These are phyloP conservation scores for Neodiprion pinetum DNA, from an alignment of 1,140 invertebrate species.

Conservation along the genomic window DNA sequence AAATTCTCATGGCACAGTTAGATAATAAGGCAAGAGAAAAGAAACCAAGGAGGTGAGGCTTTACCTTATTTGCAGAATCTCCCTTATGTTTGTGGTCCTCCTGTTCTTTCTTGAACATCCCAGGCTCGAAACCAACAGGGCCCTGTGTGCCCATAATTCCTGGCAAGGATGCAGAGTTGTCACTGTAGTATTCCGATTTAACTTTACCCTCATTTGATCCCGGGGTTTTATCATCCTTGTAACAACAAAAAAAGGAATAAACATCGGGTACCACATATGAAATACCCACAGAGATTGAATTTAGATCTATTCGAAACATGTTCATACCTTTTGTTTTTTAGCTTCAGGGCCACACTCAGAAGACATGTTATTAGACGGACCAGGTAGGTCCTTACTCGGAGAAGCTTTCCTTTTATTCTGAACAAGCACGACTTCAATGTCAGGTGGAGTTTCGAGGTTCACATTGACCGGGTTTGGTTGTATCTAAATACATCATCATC, in stretches of 20 bases:
- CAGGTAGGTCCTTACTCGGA: slow-evolving; percentile 38
- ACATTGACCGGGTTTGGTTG: slow-evolving; percentile 31
- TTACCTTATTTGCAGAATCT: slow-evolving; percentile 66
- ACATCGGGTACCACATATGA: too few species aligned
- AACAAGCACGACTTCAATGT: slow-evolving; percentile 49
- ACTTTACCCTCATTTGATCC: slow-evolving; percentile 51
- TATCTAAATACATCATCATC: slow-evolving; percentile 27
- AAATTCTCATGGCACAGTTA: slow-evolving; percentile 21
- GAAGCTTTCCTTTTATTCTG: slow-evolving; percentile 52
- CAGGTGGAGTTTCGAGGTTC: slow-evolving; percentile 44
- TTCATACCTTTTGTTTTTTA: slow-evolving; percentile 45
- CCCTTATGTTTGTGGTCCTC: slow-evolving; percentile 58
- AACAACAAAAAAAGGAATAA: neutral
- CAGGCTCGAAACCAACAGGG: slow-evolving; percentile 79
- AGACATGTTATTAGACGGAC: slow-evolving; percentile 33
- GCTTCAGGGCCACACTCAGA: slow-evolving; percentile 40
- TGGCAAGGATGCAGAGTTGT: slow-evolving; percentile 77
- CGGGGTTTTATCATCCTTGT: neutral
- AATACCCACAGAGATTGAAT: too few species aligned
- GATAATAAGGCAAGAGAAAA: slow-evolving; percentile 17
- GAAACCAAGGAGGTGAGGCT: neutral
- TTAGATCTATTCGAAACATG: too few species aligned
- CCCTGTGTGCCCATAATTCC: slow-evolving; percentile 71
- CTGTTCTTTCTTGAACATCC: slow-evolving; percentile 74
- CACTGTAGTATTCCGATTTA: slow-evolving; percentile 77